Evolutionary conservation across 2,113 vertebrate genomes (phyloP).

Genomic region (Phocoena phocoena): DNA sequence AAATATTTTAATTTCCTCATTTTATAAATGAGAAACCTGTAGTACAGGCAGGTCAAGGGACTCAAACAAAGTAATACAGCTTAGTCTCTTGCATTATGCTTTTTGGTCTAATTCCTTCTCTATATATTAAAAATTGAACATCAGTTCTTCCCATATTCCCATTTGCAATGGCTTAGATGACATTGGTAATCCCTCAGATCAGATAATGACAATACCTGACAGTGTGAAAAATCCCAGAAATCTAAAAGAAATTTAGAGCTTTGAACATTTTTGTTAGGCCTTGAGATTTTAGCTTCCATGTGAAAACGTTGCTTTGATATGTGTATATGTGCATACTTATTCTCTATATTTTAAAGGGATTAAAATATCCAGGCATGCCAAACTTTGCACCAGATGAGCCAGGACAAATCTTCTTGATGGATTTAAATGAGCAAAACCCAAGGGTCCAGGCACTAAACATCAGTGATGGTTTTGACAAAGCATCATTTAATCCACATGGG

Average conservation of each 20-base stretch:
- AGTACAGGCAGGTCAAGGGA: not conserved
- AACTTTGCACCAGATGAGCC: slow-evolving; percentile 80
- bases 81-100: not conserved
- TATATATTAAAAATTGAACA: not conserved
- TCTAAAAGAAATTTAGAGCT: not conserved
- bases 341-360: slow-evolving; percentile 82
- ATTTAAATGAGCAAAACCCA: slow-evolving; percentile 85
- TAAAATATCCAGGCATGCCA: slow-evolving; percentile 85
- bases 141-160: not conserved
- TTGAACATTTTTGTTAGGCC: slow-evolving; percentile 1
- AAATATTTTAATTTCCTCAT: not conserved
- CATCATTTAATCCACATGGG: slow-evolving; percentile 94
- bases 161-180: not conserved
- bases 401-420: slow-evolving; percentile 89
- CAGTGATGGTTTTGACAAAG: slow-evolving; percentile 89
- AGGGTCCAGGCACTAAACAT: slow-evolving; percentile 87
- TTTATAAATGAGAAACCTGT: not conserved
- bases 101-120: not conserved
- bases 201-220: not conserved
- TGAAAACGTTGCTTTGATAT: slow-evolving; percentile 16
- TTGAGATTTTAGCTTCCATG: slow-evolving; percentile 42
- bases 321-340: not conserved
- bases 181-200: not conserved
- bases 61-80: not conserved
- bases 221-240: not conserved